Evolutionary conservation across 2,888 invertebrate species (phyloP).

Genomic region (Dolichomitus sp.): DNA sequence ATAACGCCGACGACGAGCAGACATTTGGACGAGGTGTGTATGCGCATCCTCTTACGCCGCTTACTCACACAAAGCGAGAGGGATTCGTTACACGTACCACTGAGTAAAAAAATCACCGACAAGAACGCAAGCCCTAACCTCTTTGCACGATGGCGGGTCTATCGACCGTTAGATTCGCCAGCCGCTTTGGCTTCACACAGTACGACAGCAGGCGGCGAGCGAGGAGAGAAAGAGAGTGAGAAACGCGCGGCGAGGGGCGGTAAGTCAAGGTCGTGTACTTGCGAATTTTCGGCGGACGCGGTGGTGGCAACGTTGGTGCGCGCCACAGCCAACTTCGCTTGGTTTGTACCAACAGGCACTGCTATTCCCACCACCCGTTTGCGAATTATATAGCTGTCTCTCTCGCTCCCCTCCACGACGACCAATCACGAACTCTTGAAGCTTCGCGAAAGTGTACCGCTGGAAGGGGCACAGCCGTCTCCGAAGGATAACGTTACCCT

Average conservation of each 20-base stretch:
- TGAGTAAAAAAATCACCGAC: background rate
- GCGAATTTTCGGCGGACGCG: constrained; percentile 73
- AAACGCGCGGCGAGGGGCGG: constrained; percentile 21
- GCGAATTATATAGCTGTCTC: constrained; percentile 19
- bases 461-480: constrained; percentile 63
- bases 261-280: constrained; percentile 79
- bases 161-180: constrained; percentile 73
- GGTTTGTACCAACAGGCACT: constrained; percentile 26
- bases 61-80: background rate
- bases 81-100: background rate
- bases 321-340: constrained; percentile 34
- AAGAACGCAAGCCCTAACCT: background rate
- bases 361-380: constrained; percentile 35
- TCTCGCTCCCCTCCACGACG: constrained; percentile 5
- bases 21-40: constrained; percentile 43
- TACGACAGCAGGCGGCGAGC: background rate
- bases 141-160: constrained; percentile 37
- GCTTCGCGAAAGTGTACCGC: constrained; percentile 62
- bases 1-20: constrained; percentile 19
- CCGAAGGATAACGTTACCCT: constrained; percentile 83
- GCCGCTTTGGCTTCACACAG: constrained; percentile 26
- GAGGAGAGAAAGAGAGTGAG: constrained; percentile 1
- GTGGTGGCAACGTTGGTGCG: constrained; percentile 39
- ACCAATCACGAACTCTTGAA: constrained; percentile 56
- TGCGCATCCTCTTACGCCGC: constrained; percentile 11